Conservation (phyloP, 2,888 invertebrate species). For the Scaptomyza polygonia region DNA sequence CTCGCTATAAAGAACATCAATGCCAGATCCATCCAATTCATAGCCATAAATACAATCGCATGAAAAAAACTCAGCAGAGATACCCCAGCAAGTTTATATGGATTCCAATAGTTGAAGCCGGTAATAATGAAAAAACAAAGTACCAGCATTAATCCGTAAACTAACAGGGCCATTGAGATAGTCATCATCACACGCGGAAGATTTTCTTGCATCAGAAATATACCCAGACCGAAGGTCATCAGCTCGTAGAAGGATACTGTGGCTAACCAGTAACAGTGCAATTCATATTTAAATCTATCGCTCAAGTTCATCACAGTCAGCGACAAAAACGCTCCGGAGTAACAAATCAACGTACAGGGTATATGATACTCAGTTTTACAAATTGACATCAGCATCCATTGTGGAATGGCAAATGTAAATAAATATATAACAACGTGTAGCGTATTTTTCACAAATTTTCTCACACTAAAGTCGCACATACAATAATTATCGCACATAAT, state of each 20-base stretch:
- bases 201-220: slow-evolving; percentile 32
- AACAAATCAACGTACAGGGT: slow-evolving; percentile 23
- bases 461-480: neutral
- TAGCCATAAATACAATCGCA: slow-evolving; percentile 9
- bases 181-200: slow-evolving; percentile 2
- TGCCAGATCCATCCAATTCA: slow-evolving; percentile 21
- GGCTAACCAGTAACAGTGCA: slow-evolving; percentile 40
- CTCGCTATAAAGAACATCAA: slow-evolving; percentile 25
- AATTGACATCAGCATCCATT: slow-evolving; percentile 53
- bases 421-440: slow-evolving; percentile 2
- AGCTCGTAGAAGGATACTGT: slow-evolving; percentile 44
- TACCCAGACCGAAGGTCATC: slow-evolving; percentile 46
- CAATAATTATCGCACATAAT: slow-evolving; percentile 21
- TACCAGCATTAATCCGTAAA: slow-evolving; percentile 12
- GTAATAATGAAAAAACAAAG: slow-evolving; percentile 27
- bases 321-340: slow-evolving; percentile 25
- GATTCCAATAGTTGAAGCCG: slow-evolving; percentile 31
- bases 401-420: slow-evolving; percentile 36
- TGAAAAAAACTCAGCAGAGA: slow-evolving; percentile 32
- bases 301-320: slow-evolving; percentile 37
- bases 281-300: slow-evolving; percentile 21
- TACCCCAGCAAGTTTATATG: slow-evolving; percentile 20
- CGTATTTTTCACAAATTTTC: slow-evolving; percentile 19
- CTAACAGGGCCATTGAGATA: slow-evolving; percentile 3
- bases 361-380: slow-evolving; percentile 16